Evolutionary conservation across 2,797 vertebrate genomes (phyloP), one percentile per base, ranked within the genome.

Genomic region (Takifugu ocellatus): DNA sequence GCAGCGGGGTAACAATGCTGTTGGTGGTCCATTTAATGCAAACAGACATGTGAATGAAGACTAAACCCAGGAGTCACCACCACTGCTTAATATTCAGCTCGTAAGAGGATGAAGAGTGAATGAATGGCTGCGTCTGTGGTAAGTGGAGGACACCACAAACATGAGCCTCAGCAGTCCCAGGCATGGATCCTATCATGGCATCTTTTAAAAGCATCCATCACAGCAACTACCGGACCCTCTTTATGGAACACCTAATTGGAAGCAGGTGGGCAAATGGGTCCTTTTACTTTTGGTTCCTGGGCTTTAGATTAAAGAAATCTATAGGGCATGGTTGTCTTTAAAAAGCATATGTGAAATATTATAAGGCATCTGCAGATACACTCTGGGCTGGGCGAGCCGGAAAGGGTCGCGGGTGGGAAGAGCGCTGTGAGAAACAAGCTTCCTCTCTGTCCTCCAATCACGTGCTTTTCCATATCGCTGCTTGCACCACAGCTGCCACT

Each of bases 401-500:
- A 59, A 63, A 59, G 72, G 53, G 48, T 58, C 59, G 43, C 17
- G 54, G 54, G 71, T 67, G 63, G 61, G 63, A 70, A 66, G 72
- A 50, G 39, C 6, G 43, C 59, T 51, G 33, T 2, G 26, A 56
- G 52, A 66, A 67, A 66, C 54, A 54, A 49, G 36, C 25, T 25
- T 42, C 3, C 52, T 44, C 51, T 70, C 61, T 64, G 67, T 71
- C 56, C 60, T 57, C 54, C 54, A 62, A 63, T 76, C 49, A 52
- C 24, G 62, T 68, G 54, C 44, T 14, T 29, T 8, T 36, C 67
- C 75, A 74, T 84, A 84, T 90, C 82, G 63, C 68, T 24, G 72
- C 76, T 78, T 61, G 75, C 76, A 68, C 81, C 82, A 74, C 88
- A 93, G 87, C 88, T 93, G 90, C 90, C 81, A 75, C 68, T 88